These are phyloP conservation scores for Hirtodrosophila confusa DNA, from an alignment of 2,888 invertebrate species.

Conservation along the genomic window DNA sequence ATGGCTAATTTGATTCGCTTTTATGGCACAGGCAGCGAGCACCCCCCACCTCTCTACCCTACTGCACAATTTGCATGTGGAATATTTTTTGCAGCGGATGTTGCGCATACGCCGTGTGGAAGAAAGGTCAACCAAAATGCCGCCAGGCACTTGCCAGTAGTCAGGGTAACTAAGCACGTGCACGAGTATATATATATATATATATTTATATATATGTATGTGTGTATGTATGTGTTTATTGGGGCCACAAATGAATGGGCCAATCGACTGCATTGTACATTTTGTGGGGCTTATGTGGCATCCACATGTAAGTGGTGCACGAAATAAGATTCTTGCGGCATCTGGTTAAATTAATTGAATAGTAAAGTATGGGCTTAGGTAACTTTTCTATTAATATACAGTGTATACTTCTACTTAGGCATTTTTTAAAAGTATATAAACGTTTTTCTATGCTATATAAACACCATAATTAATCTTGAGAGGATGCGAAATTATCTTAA, in stretches of 20 bases:
- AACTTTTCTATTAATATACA: too few species aligned
- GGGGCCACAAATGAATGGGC: constrained; percentile 39
- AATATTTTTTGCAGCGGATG: constrained; percentile 48
- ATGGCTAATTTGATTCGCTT: constrained; percentile 55
- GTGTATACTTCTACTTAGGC: too few species aligned
- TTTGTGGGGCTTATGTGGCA: constrained; percentile 25
- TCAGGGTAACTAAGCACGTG: constrained; percentile 24
- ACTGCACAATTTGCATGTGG: background rate
- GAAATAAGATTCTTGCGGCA: constrained; percentile 17
- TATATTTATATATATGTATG: constrained; percentile 4
- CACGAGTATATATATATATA: background rate
- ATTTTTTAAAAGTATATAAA: too few species aligned
- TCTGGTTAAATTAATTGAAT: constrained; percentile 24
- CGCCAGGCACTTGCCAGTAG: constrained; percentile 49
- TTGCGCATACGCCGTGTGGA: constrained; percentile 63
- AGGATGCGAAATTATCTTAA: too few species aligned
- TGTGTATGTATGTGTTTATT: constrained; percentile 18
- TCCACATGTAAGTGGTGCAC: constrained; percentile 16
- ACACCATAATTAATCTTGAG: too few species aligned
- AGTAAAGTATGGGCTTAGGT: background rate
- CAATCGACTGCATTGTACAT: constrained; percentile 49
- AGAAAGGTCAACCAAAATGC: constrained; percentile 65
- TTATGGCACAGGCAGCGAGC: constrained; percentile 1
- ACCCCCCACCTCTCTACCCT: constrained; percentile 14
- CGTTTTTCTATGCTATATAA: too few species aligned